These are phyloP conservation scores for Callorhinus ursinus DNA, from an alignment of 2,113 vertebrate species.

Conservation along the genomic window DNA sequence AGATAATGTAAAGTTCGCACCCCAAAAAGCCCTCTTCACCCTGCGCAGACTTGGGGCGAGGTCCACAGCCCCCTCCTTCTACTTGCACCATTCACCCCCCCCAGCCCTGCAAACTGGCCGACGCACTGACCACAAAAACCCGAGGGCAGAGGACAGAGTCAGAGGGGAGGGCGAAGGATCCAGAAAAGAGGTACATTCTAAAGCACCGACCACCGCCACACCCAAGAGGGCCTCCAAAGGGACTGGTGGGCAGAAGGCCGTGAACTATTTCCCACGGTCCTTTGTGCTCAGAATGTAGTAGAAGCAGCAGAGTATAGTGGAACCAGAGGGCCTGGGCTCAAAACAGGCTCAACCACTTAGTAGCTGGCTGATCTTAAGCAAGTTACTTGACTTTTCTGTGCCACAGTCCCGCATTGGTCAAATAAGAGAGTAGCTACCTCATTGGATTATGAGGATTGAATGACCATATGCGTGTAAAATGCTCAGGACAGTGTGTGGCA, in stretches of 20 bases:
- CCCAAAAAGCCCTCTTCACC: not conserved
- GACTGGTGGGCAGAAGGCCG: not conserved
- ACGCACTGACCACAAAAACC: not conserved
- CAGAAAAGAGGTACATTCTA: not conserved
- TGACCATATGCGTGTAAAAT: not conserved
- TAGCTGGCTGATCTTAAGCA: not conserved
- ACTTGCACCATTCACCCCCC: accelerated
- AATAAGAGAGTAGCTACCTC: not conserved
- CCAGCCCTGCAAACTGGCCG: not conserved
- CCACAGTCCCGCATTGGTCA: not conserved
- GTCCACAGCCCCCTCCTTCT: not conserved
- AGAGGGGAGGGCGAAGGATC: not conserved
- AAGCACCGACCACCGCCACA: not conserved
- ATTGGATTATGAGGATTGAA: not conserved
- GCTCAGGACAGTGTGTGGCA: not conserved
- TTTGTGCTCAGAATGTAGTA: not conserved
- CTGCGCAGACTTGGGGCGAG: not conserved
- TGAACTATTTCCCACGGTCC: not conserved
- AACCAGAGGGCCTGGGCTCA: not conserved
- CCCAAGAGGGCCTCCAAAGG: not conserved
- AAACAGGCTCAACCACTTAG: not conserved
- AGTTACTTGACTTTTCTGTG: not conserved
- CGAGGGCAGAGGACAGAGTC: not conserved
- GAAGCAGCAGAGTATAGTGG: not conserved
- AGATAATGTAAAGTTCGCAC: not conserved